Conservation (phyloP, 1,140 invertebrate species). For the Lerema accius region DNA sequence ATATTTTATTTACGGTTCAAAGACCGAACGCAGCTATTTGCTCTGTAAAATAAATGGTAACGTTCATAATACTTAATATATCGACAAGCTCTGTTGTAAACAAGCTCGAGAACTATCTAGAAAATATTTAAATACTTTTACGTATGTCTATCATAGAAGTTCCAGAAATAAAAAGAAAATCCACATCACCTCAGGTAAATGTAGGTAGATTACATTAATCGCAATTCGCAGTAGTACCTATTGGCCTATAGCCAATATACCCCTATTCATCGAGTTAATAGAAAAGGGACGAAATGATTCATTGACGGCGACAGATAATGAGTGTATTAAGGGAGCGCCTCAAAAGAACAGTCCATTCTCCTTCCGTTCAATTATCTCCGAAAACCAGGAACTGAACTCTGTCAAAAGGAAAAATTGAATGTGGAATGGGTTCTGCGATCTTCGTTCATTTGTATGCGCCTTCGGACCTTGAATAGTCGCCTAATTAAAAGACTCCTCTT, state of each 20-base stretch:
- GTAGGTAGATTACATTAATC: background rate
- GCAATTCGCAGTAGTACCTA: background rate
- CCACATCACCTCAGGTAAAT: no score
- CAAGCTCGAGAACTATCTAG: no score
- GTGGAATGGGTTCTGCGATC: slow-evolving; percentile 43
- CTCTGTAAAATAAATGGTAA: slow-evolving; percentile 5
- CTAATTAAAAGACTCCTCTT: slow-evolving; percentile 64
- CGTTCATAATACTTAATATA: background rate
- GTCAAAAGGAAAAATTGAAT: slow-evolving; percentile 41
- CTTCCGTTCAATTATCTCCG: slow-evolving; percentile 15
- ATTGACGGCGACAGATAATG: background rate
- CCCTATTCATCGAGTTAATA: background rate
- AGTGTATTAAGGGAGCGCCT: background rate
- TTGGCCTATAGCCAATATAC: background rate
- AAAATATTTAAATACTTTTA: no score
- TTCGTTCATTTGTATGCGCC: slow-evolving; percentile 62
- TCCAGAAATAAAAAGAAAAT: no score
- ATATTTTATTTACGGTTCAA: slow-evolving; percentile 2
- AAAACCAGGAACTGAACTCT: slow-evolving; percentile 20
- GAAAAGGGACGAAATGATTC: background rate
- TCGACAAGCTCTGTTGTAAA: background rate
- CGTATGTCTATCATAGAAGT: no score
- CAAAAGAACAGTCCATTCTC: background rate
- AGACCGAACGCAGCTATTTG: no score
- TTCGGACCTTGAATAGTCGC: slow-evolving; percentile 52